phyloP scores from a whole-genome alignment of 2,113 vertebrate genomes.

The Sula dactylatra region DNA sequence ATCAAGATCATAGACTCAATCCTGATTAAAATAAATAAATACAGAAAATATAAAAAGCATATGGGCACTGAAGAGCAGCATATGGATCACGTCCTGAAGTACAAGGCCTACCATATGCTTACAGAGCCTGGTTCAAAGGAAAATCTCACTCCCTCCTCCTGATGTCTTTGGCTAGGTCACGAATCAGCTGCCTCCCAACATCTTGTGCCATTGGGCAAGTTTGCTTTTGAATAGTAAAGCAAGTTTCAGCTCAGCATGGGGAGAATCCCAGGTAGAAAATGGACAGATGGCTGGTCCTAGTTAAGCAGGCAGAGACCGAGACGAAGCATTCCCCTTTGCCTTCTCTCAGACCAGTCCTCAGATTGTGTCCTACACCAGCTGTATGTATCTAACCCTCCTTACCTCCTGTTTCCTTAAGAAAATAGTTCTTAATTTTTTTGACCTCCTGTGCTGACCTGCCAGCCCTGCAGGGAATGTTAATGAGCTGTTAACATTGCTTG shows the following conservation, averaged over 20 bases:
- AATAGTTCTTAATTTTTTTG: conserved; percentile 55
- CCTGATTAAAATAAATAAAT: conserved; percentile 69
- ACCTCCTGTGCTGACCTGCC: conserved; percentile 44
- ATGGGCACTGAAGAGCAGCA: conserved; percentile 73
- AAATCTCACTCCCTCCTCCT: conserved; percentile 62
- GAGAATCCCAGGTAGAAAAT: conserved; percentile 75
- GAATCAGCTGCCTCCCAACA: conserved; percentile 73
- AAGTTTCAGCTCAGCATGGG: conserved; percentile 71
- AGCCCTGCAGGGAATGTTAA: conserved; percentile 52
- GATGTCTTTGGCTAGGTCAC: conserved; percentile 71
- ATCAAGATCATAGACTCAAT: conserved; percentile 59
- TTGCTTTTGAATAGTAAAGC: conserved; percentile 75
- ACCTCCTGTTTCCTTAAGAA: conserved; percentile 48
- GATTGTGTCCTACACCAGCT: not conserved
- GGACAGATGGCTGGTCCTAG: conserved; percentile 68
- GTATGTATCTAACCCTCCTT: not conserved
- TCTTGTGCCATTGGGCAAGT: conserved; percentile 62
- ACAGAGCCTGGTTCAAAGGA: conserved; percentile 63
- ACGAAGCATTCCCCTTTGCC: conserved; percentile 51
- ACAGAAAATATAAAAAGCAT: conserved; percentile 62
- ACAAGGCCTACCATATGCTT: conserved; percentile 73
- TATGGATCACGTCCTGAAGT: conserved; percentile 74
- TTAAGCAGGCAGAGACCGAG: conserved; percentile 58
- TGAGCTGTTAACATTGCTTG: conserved; percentile 55
- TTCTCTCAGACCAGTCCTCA: conserved; percentile 21